Base-by-base conservation (phyloP, 2,888 invertebrate species). In the Euspilapteryx auroguttella region DNA sequence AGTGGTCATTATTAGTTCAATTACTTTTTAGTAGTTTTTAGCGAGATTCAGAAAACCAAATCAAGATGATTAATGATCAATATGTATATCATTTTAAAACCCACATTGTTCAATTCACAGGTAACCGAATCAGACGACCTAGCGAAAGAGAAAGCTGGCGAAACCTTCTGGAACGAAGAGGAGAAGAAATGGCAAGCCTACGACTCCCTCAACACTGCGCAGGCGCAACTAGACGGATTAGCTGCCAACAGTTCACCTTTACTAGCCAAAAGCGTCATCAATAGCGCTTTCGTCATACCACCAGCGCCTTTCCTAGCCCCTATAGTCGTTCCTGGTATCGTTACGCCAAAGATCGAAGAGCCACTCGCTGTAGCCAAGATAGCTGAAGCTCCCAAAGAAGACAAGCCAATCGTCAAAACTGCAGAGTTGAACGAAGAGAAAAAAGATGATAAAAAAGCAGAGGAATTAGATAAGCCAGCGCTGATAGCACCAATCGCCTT, bases 151-250 rank as follows among this genome's bases (percentile, higher is more conserved):
- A 44, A 40, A 25, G 40, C 38, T 11, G 44, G 47, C n/a, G 49
- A 54, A 29, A 38, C 34, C 0, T 39, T 41, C 24, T 32, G 68
- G 69, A 45, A 53, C 0, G 45, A 38, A 0, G 65, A 73, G 28
- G 73, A 73, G 7, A 52, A 55, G 43, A 66, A 69, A 49, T 69
- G 68, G 66, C 69, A 69, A 34, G 57, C 58, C 1, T 25, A 66
- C 1, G 61, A 64, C 28, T 65, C 65, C 5, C 30, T 55, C 2
- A 56, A 62, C 32, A 55, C 62, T 0, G 61, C 59, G 12, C 53
- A 61, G 28, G 71, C 73, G 9, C 51, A 58, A 20, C 28, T 59
- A 2, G 64, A 65, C 5, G 71, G 61, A 0, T 45, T 49, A 4
- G 33, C 56, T 0, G 65, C 69, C 0, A 56, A 41, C 36, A 47